A percentile compares a stretch with the other conserved stretches of the same genome.
Evolutionary conservation across 2,797 vertebrate species (phyloP).

Genomic region (Sebastes elongatus): DNA sequence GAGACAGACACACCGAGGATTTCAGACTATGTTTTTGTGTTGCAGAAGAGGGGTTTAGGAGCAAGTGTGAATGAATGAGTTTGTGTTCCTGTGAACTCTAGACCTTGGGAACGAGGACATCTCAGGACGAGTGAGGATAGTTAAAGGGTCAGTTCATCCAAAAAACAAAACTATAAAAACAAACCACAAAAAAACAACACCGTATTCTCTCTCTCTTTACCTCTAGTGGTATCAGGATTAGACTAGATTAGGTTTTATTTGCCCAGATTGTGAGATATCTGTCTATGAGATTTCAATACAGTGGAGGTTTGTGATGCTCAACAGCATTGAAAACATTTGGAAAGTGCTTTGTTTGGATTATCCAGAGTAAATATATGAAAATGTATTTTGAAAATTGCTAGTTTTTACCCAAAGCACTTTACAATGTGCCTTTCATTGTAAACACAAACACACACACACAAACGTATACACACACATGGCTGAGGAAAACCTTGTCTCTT

Average conservation of each 20-base stretch:
- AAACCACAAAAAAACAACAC: not conserved
- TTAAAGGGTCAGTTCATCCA: not conserved
- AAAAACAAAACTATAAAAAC: not conserved
- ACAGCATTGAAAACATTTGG: not conserved
- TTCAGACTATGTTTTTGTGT: constrained; percentile 44
- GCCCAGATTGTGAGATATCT: not conserved
- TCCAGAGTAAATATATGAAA: not conserved
- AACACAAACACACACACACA: not conserved
- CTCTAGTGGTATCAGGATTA: not conserved
- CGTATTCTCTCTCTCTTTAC: not conserved
- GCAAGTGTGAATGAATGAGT: constrained; percentile 8
- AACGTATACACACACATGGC: not conserved
- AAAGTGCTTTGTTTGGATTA: not conserved
- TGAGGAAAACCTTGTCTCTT: not conserved
- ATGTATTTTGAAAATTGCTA: not conserved
- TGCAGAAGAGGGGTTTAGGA: constrained; percentile 15
- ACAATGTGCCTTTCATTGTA: not conserved
- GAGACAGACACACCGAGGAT: constrained; percentile 29
- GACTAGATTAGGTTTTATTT: not conserved
- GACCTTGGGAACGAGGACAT: constrained; percentile 31
- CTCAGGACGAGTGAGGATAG: not conserved
- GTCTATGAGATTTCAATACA: not conserved
- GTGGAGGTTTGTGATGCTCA: not conserved
- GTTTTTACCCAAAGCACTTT: not conserved
- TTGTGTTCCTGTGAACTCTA: not conserved